Evolutionary conservation across 2,113 vertebrate species (phyloP), one percentile per base, ranked within the genome.

Genomic region (Neoarius graeffei): DNA sequence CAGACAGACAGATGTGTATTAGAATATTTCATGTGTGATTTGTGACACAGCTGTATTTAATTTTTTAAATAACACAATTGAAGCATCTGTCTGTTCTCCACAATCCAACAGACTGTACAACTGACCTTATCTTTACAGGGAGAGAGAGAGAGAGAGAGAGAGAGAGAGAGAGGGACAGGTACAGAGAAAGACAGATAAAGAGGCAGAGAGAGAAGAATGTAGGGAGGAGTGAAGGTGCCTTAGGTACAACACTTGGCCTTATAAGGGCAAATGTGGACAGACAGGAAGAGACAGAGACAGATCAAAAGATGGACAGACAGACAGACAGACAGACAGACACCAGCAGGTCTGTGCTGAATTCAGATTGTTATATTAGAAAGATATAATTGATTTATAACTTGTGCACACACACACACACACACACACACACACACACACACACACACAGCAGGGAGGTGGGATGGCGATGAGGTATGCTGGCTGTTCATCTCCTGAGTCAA

Each of bases 191-290:
- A 56, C 2, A 54, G 60, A 35, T 2, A 77, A n/a, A 80, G 9
- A 23, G 52, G 20, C 8, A 52, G 66, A 42, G 66, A 42, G 35
- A 52, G 17, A 15, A 11, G 56, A 62, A 83, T 83, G 35, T 19
- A 35, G 86, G 86, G 80, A 35, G 80, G 67, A 27, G 52, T 60
- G 9, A 86, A 82, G 80, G 79, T 87, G 56, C 56, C 15, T 60
- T 82, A 83, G 66, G 80, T 87, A 83, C 56, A 76, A 66, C 25
- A 52, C 17, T 17, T 67, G 64, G n/a, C 86, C 86, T 83, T 83
- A 83, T 87, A 87, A 82, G 86, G 86, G 25, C 86, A 87, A 82
- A 80, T 82, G 80, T 87, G 80, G 60, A 74, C 6, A 66, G 42
- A 66, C 67, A 84, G 54, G 54, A 81, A 42, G 20, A 66, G 5